Evolutionary conservation across 2,888 invertebrate genomes (phyloP).

Genomic region (Caradrina kadenii): DNA sequence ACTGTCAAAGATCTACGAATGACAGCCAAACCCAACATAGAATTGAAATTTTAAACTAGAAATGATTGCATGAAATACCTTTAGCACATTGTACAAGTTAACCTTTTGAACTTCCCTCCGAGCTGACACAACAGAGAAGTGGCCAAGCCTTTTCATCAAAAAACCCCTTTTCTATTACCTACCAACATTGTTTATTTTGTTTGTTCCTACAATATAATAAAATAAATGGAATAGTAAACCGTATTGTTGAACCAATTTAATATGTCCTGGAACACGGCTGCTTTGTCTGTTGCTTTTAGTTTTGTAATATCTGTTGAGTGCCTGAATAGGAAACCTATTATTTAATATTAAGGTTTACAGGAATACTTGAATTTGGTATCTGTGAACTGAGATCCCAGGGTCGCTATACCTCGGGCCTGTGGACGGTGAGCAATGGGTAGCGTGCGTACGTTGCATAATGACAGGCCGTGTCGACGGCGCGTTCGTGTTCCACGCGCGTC

Average conservation of each 20-base stretch:
- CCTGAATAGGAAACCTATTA: not conserved
- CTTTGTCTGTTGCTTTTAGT: not conserved
- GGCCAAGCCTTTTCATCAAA: constrained; percentile 46
- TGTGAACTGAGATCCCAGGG: no score
- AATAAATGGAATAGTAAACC: constrained; percentile 21
- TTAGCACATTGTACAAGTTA: not conserved
- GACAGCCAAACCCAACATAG: no score
- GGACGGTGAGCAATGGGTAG: no score
- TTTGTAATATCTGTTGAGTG: not conserved
- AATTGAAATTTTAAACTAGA: no score
- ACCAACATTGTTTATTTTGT: constrained; percentile 34
- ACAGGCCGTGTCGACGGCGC: no score
- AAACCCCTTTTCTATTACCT: constrained; percentile 44
- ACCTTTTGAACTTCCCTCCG: constrained; percentile 10
- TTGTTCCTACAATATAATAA: constrained; percentile 29
- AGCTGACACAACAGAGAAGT: constrained; percentile 10
- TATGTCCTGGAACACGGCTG: not conserved
- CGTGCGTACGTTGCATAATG: no score
- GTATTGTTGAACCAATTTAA: constrained; percentile 24
- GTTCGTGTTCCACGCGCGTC: no score
- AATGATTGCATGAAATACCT: no score
- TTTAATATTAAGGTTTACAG: no score
- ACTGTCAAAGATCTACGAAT: no score
- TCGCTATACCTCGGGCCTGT: no score
- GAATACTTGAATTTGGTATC: no score